Conservation (phyloP, 2,113 vertebrate species). For the Pluvianellus socialis region DNA sequence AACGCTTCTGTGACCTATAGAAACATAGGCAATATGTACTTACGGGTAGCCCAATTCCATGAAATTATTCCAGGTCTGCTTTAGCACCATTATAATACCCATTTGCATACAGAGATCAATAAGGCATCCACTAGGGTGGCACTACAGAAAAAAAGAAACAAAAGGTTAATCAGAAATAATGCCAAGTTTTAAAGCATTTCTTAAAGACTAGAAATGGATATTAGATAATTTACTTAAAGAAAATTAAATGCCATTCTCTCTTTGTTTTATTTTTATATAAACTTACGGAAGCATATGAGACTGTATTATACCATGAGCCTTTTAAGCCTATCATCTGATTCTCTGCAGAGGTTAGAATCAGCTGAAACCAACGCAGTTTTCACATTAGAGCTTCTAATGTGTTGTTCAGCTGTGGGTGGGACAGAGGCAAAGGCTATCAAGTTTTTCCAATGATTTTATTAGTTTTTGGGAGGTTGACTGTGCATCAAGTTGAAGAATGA, state of each 20-base stretch:
- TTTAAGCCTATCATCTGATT: background rate
- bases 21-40: conserved; percentile 50
- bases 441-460: background rate
- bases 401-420: background rate
- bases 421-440: background rate
- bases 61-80: conserved; percentile 97
- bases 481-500: background rate
- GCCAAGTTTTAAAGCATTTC: background rate
- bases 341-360: background rate
- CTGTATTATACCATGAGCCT: background rate
- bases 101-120: conserved; percentile 98
- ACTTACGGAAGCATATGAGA: background rate
- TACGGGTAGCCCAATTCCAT: conserved; percentile 97
- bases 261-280: background rate
- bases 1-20: background rate
- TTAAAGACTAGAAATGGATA: background rate
- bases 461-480: background rate
- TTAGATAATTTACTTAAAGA: background rate
- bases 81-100: conserved; percentile 98
- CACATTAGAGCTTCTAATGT: background rate
- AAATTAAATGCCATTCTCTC: background rate
- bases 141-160: conserved; percentile 72
- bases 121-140: conserved; percentile 97
- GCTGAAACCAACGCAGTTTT: background rate
- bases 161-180: background rate